phyloP scores from a whole-genome alignment of 2,113 vertebrate genomes.

The Puntigrus tetrazona region DNA sequence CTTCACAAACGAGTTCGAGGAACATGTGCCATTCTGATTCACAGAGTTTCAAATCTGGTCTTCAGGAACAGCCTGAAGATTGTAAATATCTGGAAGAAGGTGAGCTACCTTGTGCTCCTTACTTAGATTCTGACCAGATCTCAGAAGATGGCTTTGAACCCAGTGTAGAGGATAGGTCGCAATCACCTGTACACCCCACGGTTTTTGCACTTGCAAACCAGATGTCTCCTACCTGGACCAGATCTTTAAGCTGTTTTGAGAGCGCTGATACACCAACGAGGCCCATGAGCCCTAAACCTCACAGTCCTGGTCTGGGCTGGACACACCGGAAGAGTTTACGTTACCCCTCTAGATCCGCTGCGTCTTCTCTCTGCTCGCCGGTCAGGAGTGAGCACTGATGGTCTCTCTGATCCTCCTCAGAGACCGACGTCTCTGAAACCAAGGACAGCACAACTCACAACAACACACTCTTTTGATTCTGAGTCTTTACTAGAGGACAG shows the following conservation, averaged over 20 bases:
- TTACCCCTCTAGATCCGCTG: conserved; percentile 67
- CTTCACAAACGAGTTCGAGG: conserved; percentile 34
- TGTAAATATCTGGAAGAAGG: conserved; percentile 49
- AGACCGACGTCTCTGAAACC: conserved; percentile 71
- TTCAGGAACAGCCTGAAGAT: conserved; percentile 46
- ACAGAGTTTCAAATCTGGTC: conserved; percentile 36
- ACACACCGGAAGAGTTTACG: conserved; percentile 64
- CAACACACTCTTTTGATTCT: conserved; percentile 68
- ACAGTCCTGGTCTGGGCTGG: conserved; percentile 66
- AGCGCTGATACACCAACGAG: conserved; percentile 72
- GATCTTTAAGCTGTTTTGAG: conserved; percentile 67
- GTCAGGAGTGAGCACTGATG: conserved; percentile 67
- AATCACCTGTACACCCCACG: conserved; percentile 52
- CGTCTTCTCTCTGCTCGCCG: conserved; percentile 76
- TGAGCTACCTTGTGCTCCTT: conserved; percentile 59
- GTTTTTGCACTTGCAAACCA: conserved; percentile 48
- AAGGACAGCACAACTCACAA: conserved; percentile 66
- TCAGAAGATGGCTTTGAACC: conserved; percentile 56
- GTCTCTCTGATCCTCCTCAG: conserved; percentile 64
- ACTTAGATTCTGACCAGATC: conserved; percentile 47
- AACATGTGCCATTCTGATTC: conserved; percentile 49
- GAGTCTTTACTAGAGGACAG: conserved; percentile 72
- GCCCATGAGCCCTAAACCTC: conserved; percentile 83
- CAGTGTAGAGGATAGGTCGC: conserved; percentile 65
- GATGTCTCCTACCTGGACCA: conserved; percentile 58